Evolutionary conservation across 1,140 invertebrate species (phyloP).

Genomic region (Physella acuta): DNA sequence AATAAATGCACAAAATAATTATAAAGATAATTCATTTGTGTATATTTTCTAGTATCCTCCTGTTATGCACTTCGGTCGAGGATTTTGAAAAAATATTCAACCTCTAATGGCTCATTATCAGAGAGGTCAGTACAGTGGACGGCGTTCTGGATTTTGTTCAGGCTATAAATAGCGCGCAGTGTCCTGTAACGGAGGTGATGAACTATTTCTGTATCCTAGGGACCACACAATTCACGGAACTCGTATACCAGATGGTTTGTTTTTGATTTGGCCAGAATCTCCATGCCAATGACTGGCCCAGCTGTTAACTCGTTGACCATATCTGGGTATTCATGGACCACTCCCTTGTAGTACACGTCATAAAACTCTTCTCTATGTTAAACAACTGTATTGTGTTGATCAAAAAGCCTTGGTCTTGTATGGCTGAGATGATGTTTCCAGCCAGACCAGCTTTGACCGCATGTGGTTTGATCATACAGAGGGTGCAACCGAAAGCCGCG

Average conservation of each 20-base stretch:
- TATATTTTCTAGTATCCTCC: too few relatives aligned
- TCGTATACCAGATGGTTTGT: slow-evolving; percentile 56
- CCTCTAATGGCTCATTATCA: slow-evolving; percentile 82
- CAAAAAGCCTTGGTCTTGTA: too few relatives aligned
- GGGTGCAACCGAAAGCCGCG: too few relatives aligned
- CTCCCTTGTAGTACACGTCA: slow-evolving; percentile 81
- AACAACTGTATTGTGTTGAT: too few relatives aligned
- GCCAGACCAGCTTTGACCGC: too few relatives aligned
- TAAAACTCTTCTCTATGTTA: too few relatives aligned
- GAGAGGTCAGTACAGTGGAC: slow-evolving; percentile 90
- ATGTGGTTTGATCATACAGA: too few relatives aligned
- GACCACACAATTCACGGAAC: slow-evolving; percentile 84
- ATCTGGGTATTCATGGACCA: slow-evolving; percentile 51
- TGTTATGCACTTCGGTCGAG: too few relatives aligned
- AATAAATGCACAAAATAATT: too few relatives aligned
- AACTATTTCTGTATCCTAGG: slow-evolving; percentile 85
- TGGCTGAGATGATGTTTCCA: too few relatives aligned
- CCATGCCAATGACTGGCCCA: slow-evolving; percentile 83
- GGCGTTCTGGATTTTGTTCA: slow-evolving; percentile 81
- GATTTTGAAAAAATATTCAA: too few relatives aligned
- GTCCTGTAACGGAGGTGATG: slow-evolving; percentile 79
- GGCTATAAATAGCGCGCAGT: slow-evolving; percentile 81
- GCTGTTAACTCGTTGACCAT: slow-evolving; percentile 81
- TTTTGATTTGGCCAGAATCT: slow-evolving; percentile 73
- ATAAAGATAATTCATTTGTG: too few relatives aligned